These are phyloP conservation scores for Manis javanica DNA, from an alignment of 2,797 vertebrate species.

Conservation along the genomic window DNA sequence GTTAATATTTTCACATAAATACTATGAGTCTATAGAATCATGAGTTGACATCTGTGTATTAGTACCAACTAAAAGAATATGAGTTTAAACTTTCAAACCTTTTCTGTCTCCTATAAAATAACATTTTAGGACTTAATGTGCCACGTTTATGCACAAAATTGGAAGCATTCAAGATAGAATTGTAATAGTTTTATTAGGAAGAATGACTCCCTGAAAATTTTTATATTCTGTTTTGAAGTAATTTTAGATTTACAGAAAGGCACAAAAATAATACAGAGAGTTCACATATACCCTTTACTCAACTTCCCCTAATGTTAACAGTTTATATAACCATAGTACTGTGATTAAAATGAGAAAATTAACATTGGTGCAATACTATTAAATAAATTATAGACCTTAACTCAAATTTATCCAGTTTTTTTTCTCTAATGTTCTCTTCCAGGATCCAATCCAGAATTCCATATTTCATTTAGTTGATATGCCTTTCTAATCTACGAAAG, in stretches of 20 bases:
- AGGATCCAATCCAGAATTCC: not conserved
- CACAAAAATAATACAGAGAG: not conserved
- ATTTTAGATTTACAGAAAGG: constrained; percentile 20
- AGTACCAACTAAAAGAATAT: not conserved
- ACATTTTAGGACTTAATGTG: constrained; percentile 23
- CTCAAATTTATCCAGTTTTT: not conserved
- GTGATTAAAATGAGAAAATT: not conserved
- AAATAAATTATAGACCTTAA: not conserved
- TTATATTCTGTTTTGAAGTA: constrained; percentile 36
- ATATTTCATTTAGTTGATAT: not conserved
- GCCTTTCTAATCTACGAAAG: not conserved
- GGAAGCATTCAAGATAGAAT: not conserved
- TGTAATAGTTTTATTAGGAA: not conserved
- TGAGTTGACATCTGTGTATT: not conserved
- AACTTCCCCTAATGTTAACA: not conserved
- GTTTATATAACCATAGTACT: not conserved
- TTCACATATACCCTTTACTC: not conserved
- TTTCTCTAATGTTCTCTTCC: not conserved
- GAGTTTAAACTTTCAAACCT: constrained; percentile 27
- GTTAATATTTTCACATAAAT: constrained; percentile 38
- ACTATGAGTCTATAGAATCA: not conserved
- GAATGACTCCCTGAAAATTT: constrained; percentile 8
- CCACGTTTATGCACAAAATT: constrained; percentile 21
- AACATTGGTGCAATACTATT: not conserved
- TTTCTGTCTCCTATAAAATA: constrained; percentile 36